Conservation (phyloP, 2,113 vertebrate genomes). For the Xiphias gladius region DNA sequence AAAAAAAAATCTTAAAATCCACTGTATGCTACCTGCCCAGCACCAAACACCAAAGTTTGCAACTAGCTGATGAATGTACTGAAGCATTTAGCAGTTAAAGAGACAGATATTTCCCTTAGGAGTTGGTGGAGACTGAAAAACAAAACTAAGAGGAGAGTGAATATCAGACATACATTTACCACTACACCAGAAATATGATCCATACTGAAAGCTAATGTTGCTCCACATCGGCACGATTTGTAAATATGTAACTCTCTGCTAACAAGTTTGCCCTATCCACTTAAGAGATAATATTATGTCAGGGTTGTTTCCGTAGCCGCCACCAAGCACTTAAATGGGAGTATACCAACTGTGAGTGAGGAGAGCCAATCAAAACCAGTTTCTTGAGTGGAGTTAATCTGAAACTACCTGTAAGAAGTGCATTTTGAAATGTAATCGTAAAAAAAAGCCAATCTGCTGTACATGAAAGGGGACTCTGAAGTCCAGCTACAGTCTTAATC, state of each 20-base stretch:
- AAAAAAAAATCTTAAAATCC: not conserved
- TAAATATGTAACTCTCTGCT: not conserved
- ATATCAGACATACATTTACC: not conserved
- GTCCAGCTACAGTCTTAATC: conserved; percentile 10
- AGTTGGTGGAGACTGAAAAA: too few relatives aligned
- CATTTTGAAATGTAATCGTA: not conserved
- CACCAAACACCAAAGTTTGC: not conserved
- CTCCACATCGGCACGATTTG: not conserved
- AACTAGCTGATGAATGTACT: not conserved
- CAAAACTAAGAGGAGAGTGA: too few relatives aligned
- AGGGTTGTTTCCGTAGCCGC: not conserved
- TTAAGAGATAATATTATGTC: not conserved
- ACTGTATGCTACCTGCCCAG: not conserved
- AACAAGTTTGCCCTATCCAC: not conserved
- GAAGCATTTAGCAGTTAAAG: not conserved
- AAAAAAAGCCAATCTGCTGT: not conserved
- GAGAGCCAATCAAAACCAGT: conserved; percentile 3
- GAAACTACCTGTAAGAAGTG: not conserved
- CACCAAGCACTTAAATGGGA: conserved; percentile 17
- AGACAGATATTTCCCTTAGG: not conserved
- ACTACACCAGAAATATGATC: not conserved
- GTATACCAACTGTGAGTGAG: not conserved
- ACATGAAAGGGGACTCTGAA: not conserved
- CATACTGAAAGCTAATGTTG: not conserved
- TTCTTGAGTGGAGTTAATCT: conserved; percentile 1